Conservation (phyloP, 53 echinoderm and acorn worm genomes). For the Crossaster papposus region DNA sequence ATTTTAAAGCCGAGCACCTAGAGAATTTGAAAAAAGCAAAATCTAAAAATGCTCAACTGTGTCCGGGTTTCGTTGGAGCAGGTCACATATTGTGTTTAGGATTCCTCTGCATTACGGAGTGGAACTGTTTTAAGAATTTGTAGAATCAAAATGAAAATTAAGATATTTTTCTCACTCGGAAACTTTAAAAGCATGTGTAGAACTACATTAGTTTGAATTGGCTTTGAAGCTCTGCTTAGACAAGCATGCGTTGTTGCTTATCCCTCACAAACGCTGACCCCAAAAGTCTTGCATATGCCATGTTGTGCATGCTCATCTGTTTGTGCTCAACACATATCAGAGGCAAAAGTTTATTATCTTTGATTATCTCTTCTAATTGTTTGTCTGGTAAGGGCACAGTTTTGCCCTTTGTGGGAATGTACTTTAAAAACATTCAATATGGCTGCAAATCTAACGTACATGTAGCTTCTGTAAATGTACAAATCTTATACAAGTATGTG, state of each 20-base stretch:
- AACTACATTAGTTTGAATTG: background rate
- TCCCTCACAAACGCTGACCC: background rate
- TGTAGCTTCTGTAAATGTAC: no score
- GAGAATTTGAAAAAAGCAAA: no score
- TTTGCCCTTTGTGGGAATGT: background rate
- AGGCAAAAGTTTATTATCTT: background rate
- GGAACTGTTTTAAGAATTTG: background rate
- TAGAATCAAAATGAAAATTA: background rate
- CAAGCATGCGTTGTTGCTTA: background rate
- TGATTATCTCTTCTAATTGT: background rate
- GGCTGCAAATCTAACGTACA: background rate
- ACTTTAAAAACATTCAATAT: background rate
- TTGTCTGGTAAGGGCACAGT: background rate
- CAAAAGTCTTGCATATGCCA: background rate
- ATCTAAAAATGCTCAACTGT: no score
- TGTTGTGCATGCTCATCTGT: constrained; percentile 27
- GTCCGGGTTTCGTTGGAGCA: no score
- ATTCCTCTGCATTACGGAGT: background rate
- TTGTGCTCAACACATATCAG: background rate
- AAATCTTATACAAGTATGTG: no score
- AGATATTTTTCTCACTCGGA: background rate
- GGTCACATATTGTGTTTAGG: no score
- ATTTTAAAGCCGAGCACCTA: no score
- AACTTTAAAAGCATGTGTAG: background rate
- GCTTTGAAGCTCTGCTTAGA: background rate